Base-by-base conservation (phyloP, 1,140 invertebrate genomes). In the Sesamia nonagrioides region DNA sequence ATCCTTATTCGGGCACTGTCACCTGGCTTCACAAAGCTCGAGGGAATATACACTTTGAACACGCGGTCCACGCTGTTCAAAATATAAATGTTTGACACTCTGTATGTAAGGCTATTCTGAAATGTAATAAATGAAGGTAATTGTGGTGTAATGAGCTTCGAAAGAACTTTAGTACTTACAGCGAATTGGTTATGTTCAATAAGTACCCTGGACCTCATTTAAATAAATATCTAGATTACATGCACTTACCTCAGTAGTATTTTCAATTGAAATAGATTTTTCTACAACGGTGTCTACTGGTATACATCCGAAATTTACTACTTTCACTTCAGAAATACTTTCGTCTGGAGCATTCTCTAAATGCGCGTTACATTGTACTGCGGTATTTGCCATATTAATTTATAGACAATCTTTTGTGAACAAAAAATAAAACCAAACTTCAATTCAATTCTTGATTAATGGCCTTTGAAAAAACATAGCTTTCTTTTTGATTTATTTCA, bases 41-140 rank as follows among this genome's bases (percentile, higher is more conserved):
- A 86, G 1, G 88, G 88, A 9, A 94, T 83, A 2, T 86, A 88
- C 33, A 93, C 50, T 50, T 91, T 91, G 61, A 93, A 94, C 7
- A 93, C 91, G 72, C 84, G 86, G 71, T 94, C 92, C 6, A 93
- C 82, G 27, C 79, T 92, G 45, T 91, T 91, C 15, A 91, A 69
- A 42, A 89, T 82, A 68, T 94, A 91, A 68, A 91, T 80, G 33
- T 88, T 73, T 7, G 92, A 92, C 8, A 92, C 83, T 27, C 91
- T 85, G 69, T 92, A 94, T 4, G 88, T 88, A n/a, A 92, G 58
- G 13, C 54, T 35, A 79, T 82, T 85, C 92, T 94, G 86, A 69
- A 93, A 87, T n/a, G n/a, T 21, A 54, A 79, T 15, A 21, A 13
- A 21, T 37, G 37, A 35, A 17, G 17, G 18, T 7, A 40, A 17